Conservation (phyloP, 2,113 vertebrate species). For the Dolichotis patagonum region DNA sequence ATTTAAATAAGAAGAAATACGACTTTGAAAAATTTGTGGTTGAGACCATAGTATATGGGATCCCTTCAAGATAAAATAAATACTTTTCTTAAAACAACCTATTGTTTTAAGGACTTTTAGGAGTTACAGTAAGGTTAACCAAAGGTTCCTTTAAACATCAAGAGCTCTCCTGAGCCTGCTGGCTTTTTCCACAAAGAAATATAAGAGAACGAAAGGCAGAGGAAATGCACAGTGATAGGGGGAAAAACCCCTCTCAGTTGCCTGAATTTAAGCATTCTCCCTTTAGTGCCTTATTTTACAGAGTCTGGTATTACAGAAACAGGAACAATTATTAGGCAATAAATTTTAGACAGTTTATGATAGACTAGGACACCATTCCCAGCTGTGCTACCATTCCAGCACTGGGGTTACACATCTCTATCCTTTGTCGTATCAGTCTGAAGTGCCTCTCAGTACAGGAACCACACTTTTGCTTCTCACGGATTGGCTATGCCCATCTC, state of each 20-base stretch:
- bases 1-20: not conserved
- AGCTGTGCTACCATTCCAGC: not conserved
- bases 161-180: not conserved
- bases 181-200: not conserved
- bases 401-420: not conserved
- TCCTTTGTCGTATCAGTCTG: not conserved
- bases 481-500: not conserved
- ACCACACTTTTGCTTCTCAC: not conserved
- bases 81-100: not conserved
- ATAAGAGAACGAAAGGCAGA: not conserved
- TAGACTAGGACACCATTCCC: not conserved
- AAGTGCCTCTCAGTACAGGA: not conserved
- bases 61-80: not conserved
- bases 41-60: not conserved
- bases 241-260: not conserved
- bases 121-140: not conserved
- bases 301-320: not conserved
- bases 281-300: not conserved
- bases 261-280: not conserved
- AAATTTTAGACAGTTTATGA: not conserved
- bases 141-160: not conserved
- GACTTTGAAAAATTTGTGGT: not conserved
- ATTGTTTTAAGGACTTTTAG: not conserved
- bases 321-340: not conserved
- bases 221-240: not conserved